Conservation (phyloP, 35 echinoderm and acorn worm species). For the Hemicentrotus pulcherrimus region DNA sequence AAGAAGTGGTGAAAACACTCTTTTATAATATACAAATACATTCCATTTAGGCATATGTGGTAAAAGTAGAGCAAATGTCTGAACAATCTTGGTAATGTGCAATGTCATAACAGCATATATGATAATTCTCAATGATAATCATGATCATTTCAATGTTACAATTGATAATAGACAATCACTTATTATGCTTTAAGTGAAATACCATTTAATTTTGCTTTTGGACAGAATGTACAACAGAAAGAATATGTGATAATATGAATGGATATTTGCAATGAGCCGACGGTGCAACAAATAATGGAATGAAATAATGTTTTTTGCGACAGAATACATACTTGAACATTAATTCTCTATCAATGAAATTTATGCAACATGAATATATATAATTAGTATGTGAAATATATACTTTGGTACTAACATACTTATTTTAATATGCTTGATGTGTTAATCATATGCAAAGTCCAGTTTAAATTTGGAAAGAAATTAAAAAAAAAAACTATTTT, state of each 20-base stretch:
- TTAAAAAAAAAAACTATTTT: not conserved
- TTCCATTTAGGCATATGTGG: not conserved
- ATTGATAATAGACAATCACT: not conserved
- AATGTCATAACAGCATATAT: not conserved
- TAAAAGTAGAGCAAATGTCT: not conserved
- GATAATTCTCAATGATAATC: not conserved
- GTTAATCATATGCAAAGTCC: not conserved
- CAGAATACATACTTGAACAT: not conserved
- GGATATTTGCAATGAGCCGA: not conserved
- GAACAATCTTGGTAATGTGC: not conserved
- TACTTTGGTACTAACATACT: not conserved
- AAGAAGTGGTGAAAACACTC: not conserved
- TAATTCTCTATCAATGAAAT: not conserved
- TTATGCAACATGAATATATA: not conserved
- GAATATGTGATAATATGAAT: not conserved
- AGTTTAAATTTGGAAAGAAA: not conserved
- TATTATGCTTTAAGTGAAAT: not conserved
- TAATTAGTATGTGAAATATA: not conserved
- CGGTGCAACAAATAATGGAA: not conserved
- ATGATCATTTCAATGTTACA: not conserved
- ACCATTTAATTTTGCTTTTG: not conserved
- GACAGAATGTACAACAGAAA: not conserved
- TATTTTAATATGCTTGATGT: not conserved
- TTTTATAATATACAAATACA: not conserved
- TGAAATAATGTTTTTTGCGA: not conserved